Base-by-base conservation (phyloP, 2,113 vertebrate species). In the Lucifuga dentata region DNA sequence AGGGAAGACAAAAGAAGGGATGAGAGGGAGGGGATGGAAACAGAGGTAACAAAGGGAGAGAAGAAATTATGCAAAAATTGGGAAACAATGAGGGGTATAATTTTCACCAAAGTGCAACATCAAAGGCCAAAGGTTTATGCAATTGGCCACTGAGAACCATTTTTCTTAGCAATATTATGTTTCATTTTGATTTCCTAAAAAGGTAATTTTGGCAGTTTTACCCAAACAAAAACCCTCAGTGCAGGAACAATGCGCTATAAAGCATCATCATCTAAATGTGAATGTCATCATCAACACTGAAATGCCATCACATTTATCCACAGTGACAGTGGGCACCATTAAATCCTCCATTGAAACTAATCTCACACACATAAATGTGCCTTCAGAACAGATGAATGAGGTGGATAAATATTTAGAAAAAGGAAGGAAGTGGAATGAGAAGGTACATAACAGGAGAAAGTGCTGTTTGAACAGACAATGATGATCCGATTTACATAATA, bases 371-470 rank as follows among this genome's bases (percentile, higher is more conserved):
- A 72, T 48, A 21, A 64, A 68, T 71, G 64, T 49, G 72, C 79
- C 78, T 81, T 85, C 63, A 69, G 59, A 78, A 23, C 19, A 53
- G 63, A n/a, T 38, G 65, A 79, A 84, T 78, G 69, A 73, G 65
- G 53, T 41, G 57, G 73, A 67, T 43, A 67, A 62, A 60, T 77
- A 58, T 77, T 74, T 74, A 62, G 68, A 56, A 65, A 65, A 49
- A 59, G 43, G 15, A 62, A 70, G 56, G 43, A 53, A 67, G 70
- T 49, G 45, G 58, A 69, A 76, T 78, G 75, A 62, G 51, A 72
- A 49, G 33, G 59, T 17, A 77, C 70, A 78, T 67, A 44, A 52
- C 60, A 53, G 9, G 48, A 36, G 55, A 72, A 64, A 63, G 44
- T 24, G 76, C 52, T 69, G 66, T 55, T 78, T 38, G 55, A 45